Evolutionary conservation across 1,140 invertebrate genomes (phyloP).

Genomic region (Nasonia giraulti): DNA sequence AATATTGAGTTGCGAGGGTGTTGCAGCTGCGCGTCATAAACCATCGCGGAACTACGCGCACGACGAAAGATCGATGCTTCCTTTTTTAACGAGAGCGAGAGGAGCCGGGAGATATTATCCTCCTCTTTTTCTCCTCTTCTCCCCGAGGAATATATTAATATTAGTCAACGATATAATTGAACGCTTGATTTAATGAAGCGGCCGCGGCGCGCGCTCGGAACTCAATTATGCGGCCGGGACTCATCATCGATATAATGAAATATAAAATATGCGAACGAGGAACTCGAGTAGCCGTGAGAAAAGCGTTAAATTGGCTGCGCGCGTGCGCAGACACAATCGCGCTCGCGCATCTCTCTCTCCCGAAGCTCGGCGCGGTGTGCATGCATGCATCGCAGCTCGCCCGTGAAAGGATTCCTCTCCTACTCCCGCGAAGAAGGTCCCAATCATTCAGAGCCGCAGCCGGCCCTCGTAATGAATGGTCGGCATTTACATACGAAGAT

Average conservation of each 20-base stretch:
- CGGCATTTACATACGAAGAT: constrained; percentile 74
- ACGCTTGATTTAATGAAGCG: constrained; percentile 44
- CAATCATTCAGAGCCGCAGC: constrained; percentile 72
- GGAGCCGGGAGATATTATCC: not conserved
- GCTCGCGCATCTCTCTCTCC: not conserved
- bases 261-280: constrained; percentile 1
- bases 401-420: constrained; percentile 67
- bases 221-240: constrained; percentile 45
- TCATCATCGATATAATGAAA: constrained; percentile 4
- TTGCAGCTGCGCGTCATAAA: constrained; percentile 71
- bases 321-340: not conserved
- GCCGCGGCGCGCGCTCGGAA: not conserved
- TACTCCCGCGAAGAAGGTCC: constrained; percentile 63
- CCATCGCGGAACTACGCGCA: constrained; percentile 57
- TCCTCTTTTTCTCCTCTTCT: not conserved
- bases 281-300: constrained; percentile 32
- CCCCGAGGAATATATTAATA: constrained; percentile 33
- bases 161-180: constrained; percentile 45
- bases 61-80: constrained; percentile 47
- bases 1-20: constrained; percentile 72
- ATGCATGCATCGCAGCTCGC: constrained; percentile 44
- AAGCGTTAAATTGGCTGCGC: constrained; percentile 3
- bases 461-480: constrained; percentile 69
- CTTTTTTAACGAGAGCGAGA: constrained; percentile 2
- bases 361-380: constrained; percentile 60